phyloP scores from a whole-genome alignment of 2,113 vertebrate genomes.

The Tautogolabrus adspersus region DNA sequence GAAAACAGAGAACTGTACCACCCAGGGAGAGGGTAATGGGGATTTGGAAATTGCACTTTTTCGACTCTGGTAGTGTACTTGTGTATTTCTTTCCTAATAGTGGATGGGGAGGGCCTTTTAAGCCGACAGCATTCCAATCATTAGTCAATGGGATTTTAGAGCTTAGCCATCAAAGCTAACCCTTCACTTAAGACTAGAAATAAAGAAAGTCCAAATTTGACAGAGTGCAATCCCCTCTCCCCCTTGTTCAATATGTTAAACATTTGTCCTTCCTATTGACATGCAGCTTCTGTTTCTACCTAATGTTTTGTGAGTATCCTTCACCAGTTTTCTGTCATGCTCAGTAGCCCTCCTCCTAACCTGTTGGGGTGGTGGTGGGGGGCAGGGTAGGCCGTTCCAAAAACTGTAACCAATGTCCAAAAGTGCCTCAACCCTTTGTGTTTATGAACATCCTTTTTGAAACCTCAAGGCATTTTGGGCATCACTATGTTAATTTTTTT shows the following conservation, averaged over 20 bases:
- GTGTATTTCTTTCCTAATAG: slow-evolving; percentile 34
- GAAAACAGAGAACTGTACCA: slow-evolving; percentile 57
- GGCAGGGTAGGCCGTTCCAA: too few species aligned
- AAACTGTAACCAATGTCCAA: too few species aligned
- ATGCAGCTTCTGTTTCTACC: slow-evolving; percentile 12
- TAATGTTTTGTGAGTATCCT: slow-evolving; percentile 10
- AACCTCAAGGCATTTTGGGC: neutral
- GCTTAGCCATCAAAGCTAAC: slow-evolving; percentile 63
- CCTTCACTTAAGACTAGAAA: slow-evolving; percentile 56
- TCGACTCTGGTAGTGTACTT: slow-evolving; percentile 31
- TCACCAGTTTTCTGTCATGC: slow-evolving; percentile 18
- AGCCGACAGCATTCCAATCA: slow-evolving; percentile 66
- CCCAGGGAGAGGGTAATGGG: slow-evolving; percentile 65
- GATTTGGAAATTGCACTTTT: slow-evolving; percentile 55
- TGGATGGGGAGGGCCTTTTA: slow-evolving; percentile 49
- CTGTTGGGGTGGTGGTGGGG: neutral
- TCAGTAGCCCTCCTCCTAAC: slow-evolving; percentile 6
- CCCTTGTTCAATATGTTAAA: slow-evolving; percentile 26
- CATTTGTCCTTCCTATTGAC: slow-evolving; percentile 27
- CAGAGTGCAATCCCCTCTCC: slow-evolving; percentile 21
- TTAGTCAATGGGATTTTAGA: slow-evolving; percentile 59
- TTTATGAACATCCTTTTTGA: too few species aligned
- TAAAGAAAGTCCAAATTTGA: slow-evolving; percentile 39
- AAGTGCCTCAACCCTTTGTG: too few species aligned
- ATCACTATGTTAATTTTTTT: neutral